Conservation (phyloP, 2,797 vertebrate species). For the Danio kyathit region DNA sequence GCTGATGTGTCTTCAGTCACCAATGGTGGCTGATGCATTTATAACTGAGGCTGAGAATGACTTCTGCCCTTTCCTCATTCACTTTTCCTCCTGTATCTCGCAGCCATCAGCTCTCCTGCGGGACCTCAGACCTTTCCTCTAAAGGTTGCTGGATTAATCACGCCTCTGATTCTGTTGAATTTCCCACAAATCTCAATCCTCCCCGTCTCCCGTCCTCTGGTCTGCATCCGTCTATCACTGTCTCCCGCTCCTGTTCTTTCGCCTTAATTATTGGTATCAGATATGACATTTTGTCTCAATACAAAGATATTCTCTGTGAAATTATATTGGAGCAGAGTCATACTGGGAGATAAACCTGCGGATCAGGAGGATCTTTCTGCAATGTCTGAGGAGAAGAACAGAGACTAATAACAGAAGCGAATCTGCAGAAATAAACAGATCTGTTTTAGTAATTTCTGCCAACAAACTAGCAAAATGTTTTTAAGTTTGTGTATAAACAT, state of each 20-base stretch:
- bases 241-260: constrained; percentile 8
- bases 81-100: constrained; percentile 66
- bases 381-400: not conserved
- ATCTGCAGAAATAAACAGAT: not conserved
- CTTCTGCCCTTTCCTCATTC: constrained; percentile 70
- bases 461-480: too few relatives aligned
- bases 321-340: constrained; percentile 1
- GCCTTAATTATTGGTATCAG: constrained; percentile 43
- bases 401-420: not conserved
- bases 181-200: constrained; percentile 24
- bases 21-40: constrained; percentile 29
- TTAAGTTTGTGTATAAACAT: too few relatives aligned
- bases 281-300: constrained; percentile 39
- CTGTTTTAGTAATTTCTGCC: too few relatives aligned
- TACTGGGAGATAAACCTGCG: constrained; percentile 33
- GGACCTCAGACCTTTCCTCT: constrained; percentile 77
- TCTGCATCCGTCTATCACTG: constrained; percentile 48
- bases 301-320: constrained; percentile 18
- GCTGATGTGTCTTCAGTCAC: not conserved
- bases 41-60: constrained; percentile 55
- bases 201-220: not conserved
- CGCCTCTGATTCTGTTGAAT: constrained; percentile 68
- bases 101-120: constrained; percentile 72
- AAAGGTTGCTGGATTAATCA: constrained; percentile 83
- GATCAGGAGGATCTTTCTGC: constrained; percentile 33